Evolutionary conservation across 2,888 invertebrate genomes (phyloP), one percentile per base, ranked within the genome.

Genomic region (Eupithecia inturbata): DNA sequence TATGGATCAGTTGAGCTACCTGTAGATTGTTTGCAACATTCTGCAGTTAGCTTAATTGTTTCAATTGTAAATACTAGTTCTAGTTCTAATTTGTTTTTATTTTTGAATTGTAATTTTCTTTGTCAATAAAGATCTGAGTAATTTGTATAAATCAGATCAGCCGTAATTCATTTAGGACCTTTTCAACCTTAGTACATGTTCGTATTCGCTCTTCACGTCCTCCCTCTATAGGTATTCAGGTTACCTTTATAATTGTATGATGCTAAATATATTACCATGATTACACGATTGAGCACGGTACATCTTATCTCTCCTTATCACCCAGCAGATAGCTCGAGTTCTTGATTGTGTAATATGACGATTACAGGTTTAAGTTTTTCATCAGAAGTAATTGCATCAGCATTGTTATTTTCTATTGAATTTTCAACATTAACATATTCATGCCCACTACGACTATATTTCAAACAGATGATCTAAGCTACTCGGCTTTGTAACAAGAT

Each of bases 271-370:
- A 80, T 72, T 77, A 76, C 74, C 69, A 36, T 70, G 36, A 80
- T 80, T 78, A 82, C 78, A 72, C 81, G 88, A 88, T 88, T 88
- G 84, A 83, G 86, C 88, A 88, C 89, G 86, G 73, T 74, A 77
- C 77, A 67, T 74, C 66, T 83, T 88, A 87, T 88, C 86, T 82
- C 53, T 73, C 78, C 75, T 86, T 88, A 88, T 89, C 89, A n/a
- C 31, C 3, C 19, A 31, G 36, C 68, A 84, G 88, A 89, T 87
- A 88, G 82, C 79, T 76, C 69, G 26, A 80, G 79, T 82, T 83
- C 83, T 84, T 82, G 82, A 68, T 77, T 80, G 74, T 76, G 76
- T 74, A 82, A 81, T 62, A 66, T 16, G 22, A 67, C 26, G 68
- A 73, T 76, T 76, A 67, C 73, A 69, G 71, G 71, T 73, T 62